Evolutionary conservation across 1,140 invertebrate genomes (phyloP).

Genomic region (Pseudomyrmex cubaensis): DNA sequence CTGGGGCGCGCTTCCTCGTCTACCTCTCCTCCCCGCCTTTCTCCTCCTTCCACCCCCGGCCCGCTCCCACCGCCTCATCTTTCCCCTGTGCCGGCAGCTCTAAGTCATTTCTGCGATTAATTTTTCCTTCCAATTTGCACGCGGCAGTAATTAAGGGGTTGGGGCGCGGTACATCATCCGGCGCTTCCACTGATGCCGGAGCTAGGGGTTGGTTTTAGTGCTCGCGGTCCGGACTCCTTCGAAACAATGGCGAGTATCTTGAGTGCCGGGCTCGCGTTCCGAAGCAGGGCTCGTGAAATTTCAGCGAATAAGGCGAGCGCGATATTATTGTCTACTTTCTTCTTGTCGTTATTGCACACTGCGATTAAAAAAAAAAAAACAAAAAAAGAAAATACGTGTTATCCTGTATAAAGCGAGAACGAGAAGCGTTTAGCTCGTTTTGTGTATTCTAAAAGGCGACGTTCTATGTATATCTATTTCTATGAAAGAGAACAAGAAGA

Average conservation of each 20-base stretch:
- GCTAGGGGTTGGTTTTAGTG: constrained; percentile 73
- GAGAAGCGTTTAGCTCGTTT: constrained; percentile 8
- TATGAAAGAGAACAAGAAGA: background rate
- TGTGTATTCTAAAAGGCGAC: background rate
- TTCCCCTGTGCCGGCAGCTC: constrained; percentile 76
- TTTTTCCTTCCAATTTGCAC: constrained; percentile 86
- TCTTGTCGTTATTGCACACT: constrained; percentile 21
- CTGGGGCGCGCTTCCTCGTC: constrained; percentile 80
- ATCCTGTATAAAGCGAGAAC: constrained; percentile 19
- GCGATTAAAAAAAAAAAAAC: constrained; percentile 1
- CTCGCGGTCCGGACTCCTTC: constrained; percentile 75
- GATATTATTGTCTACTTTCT: constrained; percentile 50
- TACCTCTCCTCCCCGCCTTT: constrained; percentile 71
- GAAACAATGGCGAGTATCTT: constrained; percentile 82
- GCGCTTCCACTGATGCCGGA: constrained; percentile 74
- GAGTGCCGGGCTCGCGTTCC: constrained; percentile 66
- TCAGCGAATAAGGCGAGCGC: constrained; percentile 52
- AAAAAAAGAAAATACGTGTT: constrained; percentile 11
- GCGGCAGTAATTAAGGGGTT: constrained; percentile 86
- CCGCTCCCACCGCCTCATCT: constrained; percentile 50
- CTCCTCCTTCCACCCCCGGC: constrained; percentile 43
- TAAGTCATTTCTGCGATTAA: constrained; percentile 87
- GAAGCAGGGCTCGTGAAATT: constrained; percentile 57
- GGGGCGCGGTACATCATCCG: constrained; percentile 84
- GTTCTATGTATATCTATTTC: background rate